Evolutionary conservation across 2,888 invertebrate genomes (phyloP).

Genomic region (Tachina grossa): DNA sequence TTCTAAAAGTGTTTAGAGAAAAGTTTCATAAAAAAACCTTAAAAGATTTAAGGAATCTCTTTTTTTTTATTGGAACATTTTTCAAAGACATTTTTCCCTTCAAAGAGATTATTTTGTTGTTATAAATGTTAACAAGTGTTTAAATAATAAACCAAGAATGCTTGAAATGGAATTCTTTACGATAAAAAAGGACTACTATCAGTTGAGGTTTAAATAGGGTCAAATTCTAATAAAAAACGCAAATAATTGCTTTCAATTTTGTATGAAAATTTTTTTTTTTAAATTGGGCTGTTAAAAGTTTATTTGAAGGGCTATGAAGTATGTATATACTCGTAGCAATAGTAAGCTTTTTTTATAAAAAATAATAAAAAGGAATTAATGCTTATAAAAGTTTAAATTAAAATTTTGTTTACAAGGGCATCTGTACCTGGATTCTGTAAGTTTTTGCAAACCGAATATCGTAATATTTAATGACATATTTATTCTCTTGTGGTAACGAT

Average conservation of each 20-base stretch:
- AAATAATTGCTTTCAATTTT: constrained; percentile 40
- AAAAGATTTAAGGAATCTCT: constrained; percentile 52
- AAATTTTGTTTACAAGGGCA: too few relatives aligned
- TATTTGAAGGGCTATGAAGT: neutral
- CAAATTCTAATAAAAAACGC: constrained; percentile 26
- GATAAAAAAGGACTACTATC: neutral
- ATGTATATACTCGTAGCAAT: neutral
- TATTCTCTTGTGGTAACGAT: too few relatives aligned
- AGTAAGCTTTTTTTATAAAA: too few relatives aligned
- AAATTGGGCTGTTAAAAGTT: neutral
- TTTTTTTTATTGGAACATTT: constrained; percentile 38
- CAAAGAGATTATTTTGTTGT: constrained; percentile 50
- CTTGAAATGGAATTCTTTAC: constrained; percentile 28
- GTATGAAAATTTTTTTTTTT: neutral
- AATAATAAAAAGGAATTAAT: too few relatives aligned
- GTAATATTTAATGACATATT: too few relatives aligned
- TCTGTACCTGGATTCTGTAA: too few relatives aligned
- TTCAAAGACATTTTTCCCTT: constrained; percentile 49
- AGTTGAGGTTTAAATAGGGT: constrained; percentile 35
- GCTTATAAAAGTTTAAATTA: too few relatives aligned
- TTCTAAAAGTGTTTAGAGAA: constrained; percentile 52
- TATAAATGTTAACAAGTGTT: constrained; percentile 55
- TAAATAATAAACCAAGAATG: constrained; percentile 51
- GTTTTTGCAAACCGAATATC: too few relatives aligned
- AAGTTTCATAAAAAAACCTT: constrained; percentile 28